Base-by-base conservation (phyloP, 2,113 vertebrate genomes). In the Rutilus rutilus region DNA sequence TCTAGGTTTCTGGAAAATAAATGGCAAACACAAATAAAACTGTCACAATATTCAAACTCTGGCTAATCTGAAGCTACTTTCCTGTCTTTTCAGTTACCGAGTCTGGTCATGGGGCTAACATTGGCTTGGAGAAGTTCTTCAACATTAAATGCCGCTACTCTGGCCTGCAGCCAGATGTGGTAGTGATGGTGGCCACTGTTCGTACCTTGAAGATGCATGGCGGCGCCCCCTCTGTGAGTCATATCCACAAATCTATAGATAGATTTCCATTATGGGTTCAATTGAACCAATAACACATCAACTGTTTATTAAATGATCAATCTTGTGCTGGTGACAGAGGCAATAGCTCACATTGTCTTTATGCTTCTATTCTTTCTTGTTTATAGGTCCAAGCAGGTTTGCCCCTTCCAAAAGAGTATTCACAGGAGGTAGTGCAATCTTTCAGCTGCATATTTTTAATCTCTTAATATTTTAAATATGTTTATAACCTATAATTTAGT, bases 111-210 rank as follows among this genome's bases (percentile, higher is more conserved):
- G 95, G 96, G 84, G 96, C 96, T n/a, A 96, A 97, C 69, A 95
- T 95, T 57, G 96, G 96, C 86, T 96, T 97, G 96, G 96, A 97
- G 87, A 97, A 96, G 85, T 97, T 97, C 91, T 96, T 97, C 23
- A 92, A 96, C 89, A 96, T 97, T 91, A 97, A 96, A 86, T 97
- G 96, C 88, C 94, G 94, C 30, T 96, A 93, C 65, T 97, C 97
- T 1, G 95, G 95, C 71, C 94, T 97, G 84, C 91, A 90, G 57
- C 96, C 97, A 12, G 93, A 96, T 0, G 96, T 96, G 74, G 95
- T 96, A 73, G 96, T 97, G 83, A 92, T 97, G 36, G 96, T 97
- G 23, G 95, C 96, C 78, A 96, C 96, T 0, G 91, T 97, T 57
- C 91, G 96, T 78, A 94, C 96, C 86, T 93, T 97, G 36, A 96